Conservation (phyloP, 2,888 invertebrate species). For the Drosophila kanekoi region DNA sequence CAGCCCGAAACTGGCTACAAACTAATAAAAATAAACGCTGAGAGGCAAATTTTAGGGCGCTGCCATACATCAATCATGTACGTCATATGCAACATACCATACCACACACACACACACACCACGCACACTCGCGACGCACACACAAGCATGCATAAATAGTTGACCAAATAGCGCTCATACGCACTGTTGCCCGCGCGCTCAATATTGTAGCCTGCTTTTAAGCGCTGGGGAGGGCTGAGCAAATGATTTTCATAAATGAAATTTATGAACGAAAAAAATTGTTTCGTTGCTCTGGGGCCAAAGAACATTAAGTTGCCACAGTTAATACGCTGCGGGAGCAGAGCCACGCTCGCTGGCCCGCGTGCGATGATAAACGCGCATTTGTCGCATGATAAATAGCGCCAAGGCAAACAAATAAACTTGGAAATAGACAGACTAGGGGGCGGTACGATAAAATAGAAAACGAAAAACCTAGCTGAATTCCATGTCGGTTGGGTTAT, state of each 20-base stretch:
- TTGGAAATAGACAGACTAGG: slow-evolving; percentile 39
- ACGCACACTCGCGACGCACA: neutral
- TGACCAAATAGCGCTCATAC: slow-evolving; percentile 52
- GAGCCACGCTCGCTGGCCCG: slow-evolving; percentile 45
- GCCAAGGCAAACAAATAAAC: slow-evolving; percentile 60
- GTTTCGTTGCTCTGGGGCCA: slow-evolving; percentile 55
- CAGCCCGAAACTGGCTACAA: slow-evolving; percentile 54
- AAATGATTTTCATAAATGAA: slow-evolving; percentile 78
- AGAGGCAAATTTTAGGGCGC: slow-evolving; percentile 28
- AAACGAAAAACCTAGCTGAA: slow-evolving; percentile 7
- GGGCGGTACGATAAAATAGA: slow-evolving; percentile 1
- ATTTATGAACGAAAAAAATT: slow-evolving; percentile 72
- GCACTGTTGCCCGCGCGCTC: slow-evolving; percentile 49
- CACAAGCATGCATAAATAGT: slow-evolving; percentile 47
- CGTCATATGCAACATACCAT: slow-evolving; percentile 29
- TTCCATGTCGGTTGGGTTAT: slow-evolving; percentile 9
- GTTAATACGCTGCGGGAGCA: slow-evolving; percentile 57
- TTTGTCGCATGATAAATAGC: slow-evolving; percentile 80
- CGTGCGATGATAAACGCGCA: slow-evolving; percentile 72
- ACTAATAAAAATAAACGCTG: slow-evolving; percentile 58
- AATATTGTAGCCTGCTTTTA: slow-evolving; percentile 49
- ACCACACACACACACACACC: neutral
- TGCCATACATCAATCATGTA: slow-evolving; percentile 67
- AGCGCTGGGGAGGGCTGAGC: slow-evolving; percentile 34
- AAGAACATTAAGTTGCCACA: slow-evolving; percentile 57